These are phyloP conservation scores for Oreochromis aureus DNA, from an alignment of 2,113 vertebrate genomes.

Conservation along the genomic window DNA sequence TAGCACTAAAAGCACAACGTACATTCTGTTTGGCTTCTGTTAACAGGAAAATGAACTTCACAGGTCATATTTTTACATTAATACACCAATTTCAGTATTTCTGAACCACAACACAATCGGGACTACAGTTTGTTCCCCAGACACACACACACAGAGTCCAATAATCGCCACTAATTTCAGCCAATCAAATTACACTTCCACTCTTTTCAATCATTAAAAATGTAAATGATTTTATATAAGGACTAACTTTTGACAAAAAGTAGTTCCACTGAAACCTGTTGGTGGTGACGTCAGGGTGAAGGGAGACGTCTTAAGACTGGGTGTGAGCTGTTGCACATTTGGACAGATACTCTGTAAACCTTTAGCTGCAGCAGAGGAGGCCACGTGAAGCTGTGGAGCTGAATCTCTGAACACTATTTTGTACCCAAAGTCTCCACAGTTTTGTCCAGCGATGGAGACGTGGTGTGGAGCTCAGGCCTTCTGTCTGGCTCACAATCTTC, in stretches of 20 bases:
- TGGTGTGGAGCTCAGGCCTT: not conserved
- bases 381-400: fast-evolving
- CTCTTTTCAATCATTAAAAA: not conserved
- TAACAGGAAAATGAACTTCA: not conserved
- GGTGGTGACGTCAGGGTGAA: fast-evolving
- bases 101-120: not conserved
- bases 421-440: not conserved
- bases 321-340: not conserved
- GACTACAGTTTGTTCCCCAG: not conserved
- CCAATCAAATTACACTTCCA: fast-evolving
- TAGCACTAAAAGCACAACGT: not conserved
- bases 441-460: not conserved
- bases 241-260: not conserved
- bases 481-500: not conserved
- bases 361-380: not conserved
- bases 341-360: not conserved
- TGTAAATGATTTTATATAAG: not conserved
- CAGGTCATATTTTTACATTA: not conserved
- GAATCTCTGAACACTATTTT: not conserved
- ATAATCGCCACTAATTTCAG: not conserved
- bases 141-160: not conserved
- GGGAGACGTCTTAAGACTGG: fast-evolving
- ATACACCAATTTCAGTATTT: not conserved
- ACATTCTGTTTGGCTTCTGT: constrained; percentile 6
- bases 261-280: not conserved